Evolutionary conservation across 2,113 vertebrate species (phyloP).

Genomic region (human (Homo sapiens)): DNA sequence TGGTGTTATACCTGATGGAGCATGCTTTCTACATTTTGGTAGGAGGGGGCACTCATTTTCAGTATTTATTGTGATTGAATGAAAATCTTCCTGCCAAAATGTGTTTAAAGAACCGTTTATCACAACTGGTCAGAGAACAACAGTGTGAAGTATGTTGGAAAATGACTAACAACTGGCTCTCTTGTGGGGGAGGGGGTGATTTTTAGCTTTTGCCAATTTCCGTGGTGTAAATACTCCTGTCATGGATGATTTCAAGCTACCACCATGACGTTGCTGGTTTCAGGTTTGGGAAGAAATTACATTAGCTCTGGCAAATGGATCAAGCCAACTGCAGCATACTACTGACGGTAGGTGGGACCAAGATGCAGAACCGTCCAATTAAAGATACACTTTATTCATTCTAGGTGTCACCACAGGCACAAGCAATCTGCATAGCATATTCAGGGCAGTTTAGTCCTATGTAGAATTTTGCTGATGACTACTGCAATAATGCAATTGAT

Average conservation of each 20-base stretch:
- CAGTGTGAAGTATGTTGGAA: not conserved
- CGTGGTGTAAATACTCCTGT: not conserved
- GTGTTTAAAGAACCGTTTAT: not conserved
- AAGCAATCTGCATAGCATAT: not conserved
- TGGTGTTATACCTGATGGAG: not conserved
- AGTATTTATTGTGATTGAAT: not conserved
- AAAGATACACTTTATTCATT: not conserved
- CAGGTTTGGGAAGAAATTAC: not conserved
- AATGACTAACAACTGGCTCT: not conserved
- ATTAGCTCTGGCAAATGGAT: not conserved
- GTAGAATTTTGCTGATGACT: not conserved
- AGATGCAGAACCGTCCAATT: not conserved
- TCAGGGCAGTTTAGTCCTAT: not conserved
- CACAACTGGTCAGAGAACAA: not conserved
- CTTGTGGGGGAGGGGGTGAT: not conserved
- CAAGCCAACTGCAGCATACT: not conserved
- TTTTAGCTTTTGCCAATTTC: not conserved
- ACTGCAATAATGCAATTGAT: not conserved
- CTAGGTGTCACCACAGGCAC: not conserved
- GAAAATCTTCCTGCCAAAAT: not conserved
- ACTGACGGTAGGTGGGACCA: not conserved
- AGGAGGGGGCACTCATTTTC: not conserved
- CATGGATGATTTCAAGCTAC: not conserved
- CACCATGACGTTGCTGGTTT: not conserved
- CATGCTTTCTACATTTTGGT: not conserved